phyloP scores from a whole-genome alignment of 2,113 vertebrate species.

The Chamaea fasciata region DNA sequence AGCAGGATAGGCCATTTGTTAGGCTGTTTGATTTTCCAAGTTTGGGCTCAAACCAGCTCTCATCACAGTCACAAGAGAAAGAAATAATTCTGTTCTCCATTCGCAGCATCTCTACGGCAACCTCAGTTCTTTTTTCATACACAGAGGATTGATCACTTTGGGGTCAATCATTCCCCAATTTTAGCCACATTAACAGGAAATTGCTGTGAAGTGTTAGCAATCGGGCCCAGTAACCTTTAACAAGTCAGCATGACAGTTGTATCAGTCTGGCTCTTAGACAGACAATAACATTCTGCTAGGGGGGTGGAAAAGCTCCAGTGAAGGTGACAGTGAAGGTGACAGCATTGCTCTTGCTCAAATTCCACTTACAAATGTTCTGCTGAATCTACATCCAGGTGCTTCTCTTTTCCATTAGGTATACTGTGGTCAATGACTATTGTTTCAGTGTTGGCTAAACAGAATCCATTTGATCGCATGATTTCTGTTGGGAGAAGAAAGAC shows the following conservation, averaged over 20 bases:
- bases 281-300: background rate
- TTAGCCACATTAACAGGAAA: background rate
- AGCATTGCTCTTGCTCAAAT: background rate
- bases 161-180: background rate
- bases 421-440: conserved; percentile 93
- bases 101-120: background rate
- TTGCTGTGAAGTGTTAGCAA: background rate
- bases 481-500: conserved; percentile 70
- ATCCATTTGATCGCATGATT: conserved; percentile 97
- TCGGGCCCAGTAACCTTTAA: background rate
- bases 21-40: background rate
- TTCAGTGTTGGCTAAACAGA: conserved; percentile 96
- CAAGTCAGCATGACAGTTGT: background rate
- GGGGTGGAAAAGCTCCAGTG: rapidly evolving
- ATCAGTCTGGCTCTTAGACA: background rate
- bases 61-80: background rate
- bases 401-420: conserved; percentile 84
- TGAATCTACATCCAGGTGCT: conserved; percentile 83
- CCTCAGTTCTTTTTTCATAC: background rate
- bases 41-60: background rate
- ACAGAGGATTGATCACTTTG: background rate
- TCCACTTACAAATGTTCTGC: conserved; percentile 83
- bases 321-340: background rate
- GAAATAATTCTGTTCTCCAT: background rate
- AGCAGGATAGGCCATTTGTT: background rate